phyloP scores from a whole-genome alignment of 2,888 invertebrate genomes.

The Oeneis ivallda region DNA sequence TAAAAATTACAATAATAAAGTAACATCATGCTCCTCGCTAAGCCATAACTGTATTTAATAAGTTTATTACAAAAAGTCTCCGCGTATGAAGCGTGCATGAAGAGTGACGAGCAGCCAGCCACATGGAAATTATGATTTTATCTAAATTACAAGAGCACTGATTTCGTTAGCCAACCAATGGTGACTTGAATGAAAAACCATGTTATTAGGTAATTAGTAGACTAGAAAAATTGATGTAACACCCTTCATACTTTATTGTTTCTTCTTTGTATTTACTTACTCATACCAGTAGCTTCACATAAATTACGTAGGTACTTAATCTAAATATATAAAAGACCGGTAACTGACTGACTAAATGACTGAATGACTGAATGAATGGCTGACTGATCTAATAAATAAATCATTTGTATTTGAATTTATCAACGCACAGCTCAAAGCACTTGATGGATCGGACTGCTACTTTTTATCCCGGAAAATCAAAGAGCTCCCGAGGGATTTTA shows the following conservation, averaged over 20 bases:
- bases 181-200: conserved; percentile 14
- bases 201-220: conserved; percentile 13
- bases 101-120: conserved; percentile 17
- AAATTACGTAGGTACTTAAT: too few species aligned
- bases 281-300: not conserved
- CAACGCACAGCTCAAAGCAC: too few species aligned
- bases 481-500: too few species aligned
- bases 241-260: not conserved
- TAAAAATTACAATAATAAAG: too few species aligned
- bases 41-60: conserved; percentile 6
- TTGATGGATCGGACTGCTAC: too few species aligned
- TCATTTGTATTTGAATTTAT: too few species aligned
- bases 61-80: conserved; percentile 6
- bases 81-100: not conserved
- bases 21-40: conserved; percentile 2
- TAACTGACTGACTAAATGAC: too few species aligned
- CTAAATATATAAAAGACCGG: too few species aligned
- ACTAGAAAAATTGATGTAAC: conserved; percentile 12
- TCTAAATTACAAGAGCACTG: conserved; percentile 21
- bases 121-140: conserved; percentile 23
- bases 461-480: too few species aligned
- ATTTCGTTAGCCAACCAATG: conserved; percentile 18
- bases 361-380: too few species aligned
- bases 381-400: too few species aligned
- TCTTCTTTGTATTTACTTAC: conserved; percentile 1